Evolutionary conservation across 2,113 vertebrate genomes (phyloP).

Genomic region (Carettochelys insculpta): DNA sequence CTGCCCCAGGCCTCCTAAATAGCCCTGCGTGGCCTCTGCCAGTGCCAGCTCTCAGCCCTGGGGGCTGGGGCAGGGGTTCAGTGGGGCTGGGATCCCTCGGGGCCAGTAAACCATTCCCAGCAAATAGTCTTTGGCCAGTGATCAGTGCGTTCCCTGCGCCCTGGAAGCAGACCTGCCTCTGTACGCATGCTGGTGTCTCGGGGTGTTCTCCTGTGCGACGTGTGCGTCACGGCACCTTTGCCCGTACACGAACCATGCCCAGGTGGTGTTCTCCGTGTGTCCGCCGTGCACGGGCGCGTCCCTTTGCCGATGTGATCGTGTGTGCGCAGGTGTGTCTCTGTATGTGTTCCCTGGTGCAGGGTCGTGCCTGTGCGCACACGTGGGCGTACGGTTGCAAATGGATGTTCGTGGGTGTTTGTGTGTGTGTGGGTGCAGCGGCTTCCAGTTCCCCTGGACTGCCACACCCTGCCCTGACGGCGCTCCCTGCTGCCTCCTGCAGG

Average conservation of each 20-base stretch:
- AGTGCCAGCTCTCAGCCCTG: not conserved
- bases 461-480: not conserved
- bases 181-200: not conserved
- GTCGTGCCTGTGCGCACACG: too few relatives aligned
- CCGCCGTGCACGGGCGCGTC: accelerated
- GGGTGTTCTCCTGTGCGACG: not conserved
- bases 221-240: not conserved
- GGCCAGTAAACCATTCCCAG: not conserved
- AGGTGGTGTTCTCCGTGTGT: not conserved
- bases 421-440: too few relatives aligned
- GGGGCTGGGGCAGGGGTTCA: too few relatives aligned
- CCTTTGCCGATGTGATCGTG: accelerated
- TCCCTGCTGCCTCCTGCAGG: slow-evolving; percentile 59
- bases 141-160: not conserved
- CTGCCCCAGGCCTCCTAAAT: not conserved
- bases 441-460: not conserved
- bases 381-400: not conserved
- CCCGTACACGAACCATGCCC: not conserved
- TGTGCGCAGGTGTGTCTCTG: accelerated
- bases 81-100: not conserved
- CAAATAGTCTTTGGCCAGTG: not conserved
- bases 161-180: not conserved
- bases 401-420: not conserved
- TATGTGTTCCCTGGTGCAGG: accelerated
- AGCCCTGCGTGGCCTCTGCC: not conserved